A percentile compares a stretch with the other conserved stretches of the same genome.
These are phyloP conservation scores for Orius insidiosus DNA, from an alignment of 1,140 invertebrate genomes.

Conservation along the genomic window DNA sequence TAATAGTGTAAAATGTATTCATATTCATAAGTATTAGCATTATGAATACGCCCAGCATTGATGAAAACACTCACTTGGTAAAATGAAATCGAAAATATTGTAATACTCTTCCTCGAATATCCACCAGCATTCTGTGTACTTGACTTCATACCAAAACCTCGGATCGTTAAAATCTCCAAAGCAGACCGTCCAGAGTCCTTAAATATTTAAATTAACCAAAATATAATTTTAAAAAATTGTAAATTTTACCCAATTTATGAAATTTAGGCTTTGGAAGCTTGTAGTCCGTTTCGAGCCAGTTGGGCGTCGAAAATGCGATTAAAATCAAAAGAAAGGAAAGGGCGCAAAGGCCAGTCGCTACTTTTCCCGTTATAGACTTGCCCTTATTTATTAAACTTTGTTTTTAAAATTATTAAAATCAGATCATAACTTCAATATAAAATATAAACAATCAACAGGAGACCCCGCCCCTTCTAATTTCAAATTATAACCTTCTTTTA, in stretches of 20 bases:
- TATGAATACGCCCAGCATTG: too few species aligned
- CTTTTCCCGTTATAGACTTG: conserved; percentile 49
- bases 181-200: conserved; percentile 88
- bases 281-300: conserved; percentile 80
- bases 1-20: too few species aligned
- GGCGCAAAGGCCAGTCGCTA: conserved; percentile 44
- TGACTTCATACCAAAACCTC: conserved; percentile 58
- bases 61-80: conserved; percentile 32
- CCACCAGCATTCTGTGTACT: conserved; percentile 75
- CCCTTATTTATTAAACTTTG: conserved; percentile 13
- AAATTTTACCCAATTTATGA: conserved; percentile 51
- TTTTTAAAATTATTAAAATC: too few species aligned
- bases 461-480: too few species aligned
- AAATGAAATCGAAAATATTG: conserved; percentile 63
- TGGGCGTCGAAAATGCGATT: conserved; percentile 77
- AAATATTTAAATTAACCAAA: conserved; percentile 11
- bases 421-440: too few species aligned
- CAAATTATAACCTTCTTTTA: not conserved
- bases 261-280: conserved; percentile 61
- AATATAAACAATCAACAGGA: too few species aligned
- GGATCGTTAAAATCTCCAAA: conserved; percentile 68
- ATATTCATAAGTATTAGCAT: too few species aligned
- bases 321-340: conserved; percentile 60
- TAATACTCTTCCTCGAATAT: conserved; percentile 87
- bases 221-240: conserved; percentile 4